Evolutionary conservation across 2,888 invertebrate species (phyloP).

Genomic region (Euplagia quadripunctaria): DNA sequence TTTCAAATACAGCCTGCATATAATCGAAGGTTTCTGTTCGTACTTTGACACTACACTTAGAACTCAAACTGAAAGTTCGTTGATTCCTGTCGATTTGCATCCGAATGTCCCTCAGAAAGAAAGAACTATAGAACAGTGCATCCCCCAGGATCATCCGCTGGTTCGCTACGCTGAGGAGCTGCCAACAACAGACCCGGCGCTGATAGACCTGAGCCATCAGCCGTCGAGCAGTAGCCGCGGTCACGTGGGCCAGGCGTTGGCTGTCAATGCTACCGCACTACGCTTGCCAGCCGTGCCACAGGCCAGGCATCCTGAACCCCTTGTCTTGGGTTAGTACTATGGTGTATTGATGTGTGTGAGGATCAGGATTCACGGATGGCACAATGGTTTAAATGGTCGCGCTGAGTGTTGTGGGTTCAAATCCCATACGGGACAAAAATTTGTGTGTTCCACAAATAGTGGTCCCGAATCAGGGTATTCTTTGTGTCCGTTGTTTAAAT

Average conservation of each 20-base stretch:
- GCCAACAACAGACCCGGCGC: constrained; percentile 44
- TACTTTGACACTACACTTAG: too few relatives aligned
- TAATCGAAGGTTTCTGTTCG: too few relatives aligned
- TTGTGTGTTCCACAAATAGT: too few relatives aligned
- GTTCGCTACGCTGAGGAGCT: constrained; percentile 72
- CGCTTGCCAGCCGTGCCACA: constrained; percentile 70
- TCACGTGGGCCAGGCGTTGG: constrained; percentile 64
- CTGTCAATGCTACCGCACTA: constrained; percentile 74
- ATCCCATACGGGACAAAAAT: too few relatives aligned
- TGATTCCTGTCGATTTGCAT: background rate
- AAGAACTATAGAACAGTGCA: background rate
- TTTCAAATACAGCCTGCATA: too few relatives aligned
- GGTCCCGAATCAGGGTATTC: too few relatives aligned
- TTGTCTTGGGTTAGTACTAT: constrained; percentile 60
- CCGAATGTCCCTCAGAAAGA: too few relatives aligned
- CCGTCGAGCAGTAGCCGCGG: constrained; percentile 56
- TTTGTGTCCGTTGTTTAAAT: too few relatives aligned
- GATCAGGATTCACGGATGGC: too few relatives aligned
- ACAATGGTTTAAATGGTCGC: too few relatives aligned
- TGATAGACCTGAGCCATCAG: constrained; percentile 44
- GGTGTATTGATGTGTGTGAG: too few relatives aligned
- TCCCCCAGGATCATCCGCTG: constrained; percentile 68
- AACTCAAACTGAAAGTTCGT: too few relatives aligned
- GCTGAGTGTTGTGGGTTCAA: background rate
- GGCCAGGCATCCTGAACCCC: constrained; percentile 61